Evolutionary conservation across 2,797 vertebrate genomes (phyloP).

Genomic region (Lycodopsis pacificus): DNA sequence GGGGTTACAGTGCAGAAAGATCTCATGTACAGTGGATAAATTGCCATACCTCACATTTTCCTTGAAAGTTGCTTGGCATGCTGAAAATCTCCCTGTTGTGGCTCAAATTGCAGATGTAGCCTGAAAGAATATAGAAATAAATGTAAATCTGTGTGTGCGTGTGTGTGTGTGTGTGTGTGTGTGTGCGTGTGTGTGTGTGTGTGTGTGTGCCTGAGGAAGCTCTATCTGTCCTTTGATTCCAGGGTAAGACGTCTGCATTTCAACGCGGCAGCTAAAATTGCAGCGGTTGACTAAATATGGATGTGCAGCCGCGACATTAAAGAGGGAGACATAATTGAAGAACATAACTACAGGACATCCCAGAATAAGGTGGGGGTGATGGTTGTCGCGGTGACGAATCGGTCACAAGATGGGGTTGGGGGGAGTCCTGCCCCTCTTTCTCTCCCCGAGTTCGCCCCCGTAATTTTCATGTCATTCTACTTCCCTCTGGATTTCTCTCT

Average conservation of each 20-base stretch:
- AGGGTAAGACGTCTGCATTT: constrained; percentile 80
- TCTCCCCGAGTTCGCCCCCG: constrained; percentile 13
- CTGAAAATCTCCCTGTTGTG: constrained; percentile 78
- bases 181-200: neutral
- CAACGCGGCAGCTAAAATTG: constrained; percentile 81
- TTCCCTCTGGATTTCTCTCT: constrained; percentile 31
- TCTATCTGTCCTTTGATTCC: constrained; percentile 85
- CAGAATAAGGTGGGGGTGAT: constrained; percentile 74
- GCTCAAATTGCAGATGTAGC: constrained; percentile 83
- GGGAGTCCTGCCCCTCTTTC: constrained; percentile 43
- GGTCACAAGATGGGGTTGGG: constrained; percentile 66
- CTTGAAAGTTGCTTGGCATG: constrained; percentile 77
- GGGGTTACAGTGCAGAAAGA: constrained; percentile 65
- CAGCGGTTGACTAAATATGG: constrained; percentile 86
- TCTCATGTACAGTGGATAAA: constrained; percentile 63
- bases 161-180: constrained; percentile 28
- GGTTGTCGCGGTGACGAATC: constrained; percentile 81
- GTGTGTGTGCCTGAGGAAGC: constrained; percentile 70
- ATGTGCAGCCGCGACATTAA: constrained; percentile 86
- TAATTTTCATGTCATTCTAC: constrained; percentile 65
- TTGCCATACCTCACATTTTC: constrained; percentile 72
- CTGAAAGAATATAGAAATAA: constrained; percentile 81
- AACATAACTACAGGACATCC: constrained; percentile 89
- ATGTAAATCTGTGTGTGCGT: constrained; percentile 66
- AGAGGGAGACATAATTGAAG: constrained; percentile 86